Conservation (phyloP, 2,113 vertebrate genomes). For the Onychorhynchus coronatus region DNA sequence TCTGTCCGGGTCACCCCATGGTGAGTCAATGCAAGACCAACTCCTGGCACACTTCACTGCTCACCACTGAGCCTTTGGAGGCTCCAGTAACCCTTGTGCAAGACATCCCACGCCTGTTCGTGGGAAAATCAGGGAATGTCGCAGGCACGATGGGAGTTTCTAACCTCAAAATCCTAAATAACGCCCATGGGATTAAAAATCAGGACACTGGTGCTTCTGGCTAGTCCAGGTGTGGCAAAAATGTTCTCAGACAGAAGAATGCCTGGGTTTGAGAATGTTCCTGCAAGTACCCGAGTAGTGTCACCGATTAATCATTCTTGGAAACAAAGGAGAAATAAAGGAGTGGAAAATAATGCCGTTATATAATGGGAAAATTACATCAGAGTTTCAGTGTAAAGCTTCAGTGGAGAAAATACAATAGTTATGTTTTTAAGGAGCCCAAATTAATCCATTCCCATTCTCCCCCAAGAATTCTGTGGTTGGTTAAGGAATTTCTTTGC, state of each 20-base stretch:
- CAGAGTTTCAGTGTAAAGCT: not conserved
- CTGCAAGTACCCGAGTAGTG: not conserved
- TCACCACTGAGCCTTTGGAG: not conserved
- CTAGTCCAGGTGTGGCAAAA: not conserved
- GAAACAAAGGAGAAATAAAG: not conserved
- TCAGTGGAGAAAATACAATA: not conserved
- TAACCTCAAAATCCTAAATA: not conserved
- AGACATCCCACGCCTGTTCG: not conserved
- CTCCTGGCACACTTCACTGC: not conserved
- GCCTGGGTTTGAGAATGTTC: not conserved
- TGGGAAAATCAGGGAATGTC: not conserved
- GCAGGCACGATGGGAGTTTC: not conserved
- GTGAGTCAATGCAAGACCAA: not conserved
- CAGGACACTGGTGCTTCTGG: not conserved
- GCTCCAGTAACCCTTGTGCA: not conserved
- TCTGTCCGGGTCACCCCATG: not conserved
- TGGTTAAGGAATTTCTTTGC: not conserved
- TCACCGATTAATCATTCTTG: not conserved
- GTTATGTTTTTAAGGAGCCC: not conserved
- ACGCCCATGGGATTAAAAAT: not conserved
- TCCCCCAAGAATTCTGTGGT: fast-evolving
- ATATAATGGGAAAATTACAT: not conserved
- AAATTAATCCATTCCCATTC: not conserved
- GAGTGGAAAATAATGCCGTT: not conserved
- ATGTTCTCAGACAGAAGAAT: not conserved